Conservation (phyloP, 2,113 vertebrate genomes). For the Neotragus moschatus region DNA sequence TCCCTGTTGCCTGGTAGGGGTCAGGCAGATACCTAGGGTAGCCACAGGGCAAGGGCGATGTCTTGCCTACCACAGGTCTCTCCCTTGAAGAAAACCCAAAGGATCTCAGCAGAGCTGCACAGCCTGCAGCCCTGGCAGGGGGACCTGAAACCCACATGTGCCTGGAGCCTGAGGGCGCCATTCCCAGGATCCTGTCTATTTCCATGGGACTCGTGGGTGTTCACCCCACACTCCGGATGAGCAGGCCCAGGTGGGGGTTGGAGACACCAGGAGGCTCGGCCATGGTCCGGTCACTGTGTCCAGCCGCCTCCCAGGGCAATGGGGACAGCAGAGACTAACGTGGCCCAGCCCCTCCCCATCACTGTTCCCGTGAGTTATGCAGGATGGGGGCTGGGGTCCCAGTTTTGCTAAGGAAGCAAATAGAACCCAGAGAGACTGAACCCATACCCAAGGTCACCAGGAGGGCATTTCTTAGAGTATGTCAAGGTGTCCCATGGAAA, state of each 20-base stretch:
- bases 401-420: background rate
- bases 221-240: background rate
- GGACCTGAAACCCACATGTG: background rate
- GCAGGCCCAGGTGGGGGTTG: background rate
- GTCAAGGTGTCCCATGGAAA: background rate
- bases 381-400: background rate
- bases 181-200: background rate
- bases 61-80: background rate
- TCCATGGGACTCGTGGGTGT: background rate
- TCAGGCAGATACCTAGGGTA: background rate
- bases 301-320: background rate
- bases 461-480: background rate
- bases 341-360: background rate
- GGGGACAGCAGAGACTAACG: background rate
- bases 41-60: background rate
- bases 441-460: too few relatives aligned
- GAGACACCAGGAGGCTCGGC: background rate
- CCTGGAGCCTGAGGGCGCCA: background rate
- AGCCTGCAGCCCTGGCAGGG: background rate
- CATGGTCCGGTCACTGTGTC: background rate
- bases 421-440: background rate
- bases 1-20: background rate
- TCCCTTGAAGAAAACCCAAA: background rate
- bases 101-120: background rate
- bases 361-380: background rate